Conservation (phyloP, 2,113 vertebrate genomes). For the Hemiscyllium ocellatum region DNA sequence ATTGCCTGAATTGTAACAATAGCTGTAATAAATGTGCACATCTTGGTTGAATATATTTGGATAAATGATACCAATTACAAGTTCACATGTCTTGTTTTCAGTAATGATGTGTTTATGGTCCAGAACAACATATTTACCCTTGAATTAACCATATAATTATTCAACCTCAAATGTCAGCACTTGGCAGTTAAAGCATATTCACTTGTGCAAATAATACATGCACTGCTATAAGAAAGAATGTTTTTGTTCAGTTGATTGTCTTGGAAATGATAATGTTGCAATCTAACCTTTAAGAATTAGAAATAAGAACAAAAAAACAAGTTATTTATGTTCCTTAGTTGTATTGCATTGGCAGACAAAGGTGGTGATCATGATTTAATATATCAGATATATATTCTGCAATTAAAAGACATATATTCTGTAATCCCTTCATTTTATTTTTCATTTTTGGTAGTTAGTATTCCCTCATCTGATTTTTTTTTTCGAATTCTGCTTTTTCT, state of each 20-base stretch:
- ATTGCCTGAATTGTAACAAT: neutral
- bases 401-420: neutral
- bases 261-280: neutral
- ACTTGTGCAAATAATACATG: neutral
- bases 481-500: neutral
- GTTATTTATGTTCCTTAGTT: neutral
- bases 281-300: neutral
- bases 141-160: neutral
- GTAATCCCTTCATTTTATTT: neutral
- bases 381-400: neutral
- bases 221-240: neutral
- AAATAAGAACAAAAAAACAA: neutral
- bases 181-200: neutral
- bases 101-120: constrained; percentile 1
- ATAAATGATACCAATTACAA: constrained; percentile 8
- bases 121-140: constrained; percentile 7
- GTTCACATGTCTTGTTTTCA: constrained; percentile 1
- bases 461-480: neutral
- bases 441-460: neutral
- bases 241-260: neutral
- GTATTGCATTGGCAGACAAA: neutral
- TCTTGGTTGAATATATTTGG: neutral
- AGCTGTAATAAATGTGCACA: neutral
- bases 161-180: constrained; percentile 26
- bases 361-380: neutral